These are phyloP conservation scores for Helicolenus hilgendorfi DNA, from an alignment of 2,797 vertebrate species.

Conservation along the genomic window DNA sequence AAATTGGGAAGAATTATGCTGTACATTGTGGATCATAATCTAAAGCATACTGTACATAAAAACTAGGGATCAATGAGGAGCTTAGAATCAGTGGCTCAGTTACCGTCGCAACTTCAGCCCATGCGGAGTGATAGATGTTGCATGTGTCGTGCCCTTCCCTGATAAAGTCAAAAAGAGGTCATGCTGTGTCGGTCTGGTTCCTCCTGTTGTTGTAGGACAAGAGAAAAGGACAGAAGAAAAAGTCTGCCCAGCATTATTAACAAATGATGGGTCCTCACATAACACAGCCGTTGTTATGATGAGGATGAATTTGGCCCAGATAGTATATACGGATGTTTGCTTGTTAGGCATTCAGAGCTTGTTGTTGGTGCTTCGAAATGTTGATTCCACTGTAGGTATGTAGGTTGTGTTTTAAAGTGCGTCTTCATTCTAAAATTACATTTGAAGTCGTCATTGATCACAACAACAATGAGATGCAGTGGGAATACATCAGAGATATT, in stretches of 20 bases:
- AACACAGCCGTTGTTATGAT: background rate
- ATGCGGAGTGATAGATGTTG: slow-evolving; percentile 57
- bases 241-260: background rate
- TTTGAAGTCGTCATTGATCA: slow-evolving; percentile 55
- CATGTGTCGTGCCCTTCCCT: slow-evolving; percentile 39
- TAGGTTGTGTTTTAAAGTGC: slow-evolving; percentile 20
- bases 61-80: background rate
- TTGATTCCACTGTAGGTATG: slow-evolving; percentile 6
- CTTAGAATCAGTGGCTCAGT: background rate
- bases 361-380: background rate
- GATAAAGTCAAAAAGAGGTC: slow-evolving; percentile 37
- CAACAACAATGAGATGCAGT: slow-evolving; percentile 42
- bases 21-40: background rate
- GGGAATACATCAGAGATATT: slow-evolving; percentile 70
- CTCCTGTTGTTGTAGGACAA: slow-evolving; percentile 34
- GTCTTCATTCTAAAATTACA: slow-evolving; percentile 40
- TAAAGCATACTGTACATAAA: background rate
- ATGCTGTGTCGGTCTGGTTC: slow-evolving; percentile 9
- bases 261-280: background rate
- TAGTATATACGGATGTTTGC: background rate
- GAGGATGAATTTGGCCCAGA: background rate
- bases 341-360: background rate
- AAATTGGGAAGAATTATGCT: background rate
- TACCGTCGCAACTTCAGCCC: slow-evolving; percentile 21
- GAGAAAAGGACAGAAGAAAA: slow-evolving; percentile 2